phyloP scores from a whole-genome alignment of 2,888 invertebrate genomes.

The Parochlus steinenii region DNA sequence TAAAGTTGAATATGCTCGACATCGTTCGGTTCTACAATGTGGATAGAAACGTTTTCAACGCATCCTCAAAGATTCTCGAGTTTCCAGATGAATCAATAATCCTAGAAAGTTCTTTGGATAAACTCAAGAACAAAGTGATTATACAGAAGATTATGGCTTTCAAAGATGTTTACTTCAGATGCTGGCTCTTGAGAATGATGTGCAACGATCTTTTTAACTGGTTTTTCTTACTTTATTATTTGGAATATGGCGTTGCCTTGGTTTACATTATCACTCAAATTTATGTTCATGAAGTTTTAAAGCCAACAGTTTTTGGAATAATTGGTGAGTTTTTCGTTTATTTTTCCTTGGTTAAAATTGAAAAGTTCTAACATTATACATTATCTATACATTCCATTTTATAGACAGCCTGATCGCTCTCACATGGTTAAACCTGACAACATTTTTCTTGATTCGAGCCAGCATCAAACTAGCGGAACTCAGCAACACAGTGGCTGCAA shows the following conservation, averaged over 20 bases:
- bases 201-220: background rate
- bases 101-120: background rate
- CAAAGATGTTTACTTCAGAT: slow-evolving; percentile 2
- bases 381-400: too few relatives aligned
- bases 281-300: background rate
- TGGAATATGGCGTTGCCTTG: background rate
- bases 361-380: too few relatives aligned
- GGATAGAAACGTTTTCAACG: too few relatives aligned
- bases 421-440: too few relatives aligned
- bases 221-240: background rate
- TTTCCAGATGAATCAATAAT: too few relatives aligned
- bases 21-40: too few relatives aligned
- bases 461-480: background rate
- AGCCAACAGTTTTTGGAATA: background rate
- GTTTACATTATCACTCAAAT: background rate
- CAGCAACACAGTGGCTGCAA: background rate
- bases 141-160: background rate
- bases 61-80: too few relatives aligned
- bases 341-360: background rate
- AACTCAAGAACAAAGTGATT: background rate
- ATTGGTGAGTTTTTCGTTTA: slow-evolving; percentile 1
- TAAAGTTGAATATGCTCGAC: too few relatives aligned
- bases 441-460: background rate
- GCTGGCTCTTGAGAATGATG: background rate
- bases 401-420: too few relatives aligned